Evolutionary conservation across 2,888 invertebrate genomes (phyloP), one percentile per base, ranked within the genome.

Genomic region (Melanostoma mellinum): DNA sequence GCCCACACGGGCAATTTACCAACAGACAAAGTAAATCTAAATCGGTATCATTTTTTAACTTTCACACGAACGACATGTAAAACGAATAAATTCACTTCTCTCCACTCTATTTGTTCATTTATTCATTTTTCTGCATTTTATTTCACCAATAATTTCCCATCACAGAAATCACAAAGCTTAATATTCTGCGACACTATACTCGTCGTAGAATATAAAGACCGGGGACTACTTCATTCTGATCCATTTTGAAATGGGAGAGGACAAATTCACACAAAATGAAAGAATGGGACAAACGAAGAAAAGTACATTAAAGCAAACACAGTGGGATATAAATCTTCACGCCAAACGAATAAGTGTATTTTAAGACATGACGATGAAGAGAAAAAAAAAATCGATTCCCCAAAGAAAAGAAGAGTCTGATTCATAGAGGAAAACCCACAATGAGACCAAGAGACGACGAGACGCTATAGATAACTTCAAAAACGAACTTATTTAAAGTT

Each of bases 1-100:
- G 38, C 53, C 46, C 68, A 56, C 68, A 38, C 55, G 36, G 35
- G 0, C 44, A 35, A 42, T 46, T 30, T 10, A 44, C 63, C 67
- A 35, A 20, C 20, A 20, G 20, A 20, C 56, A 67, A 58, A 50
- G 44, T 6, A 36, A 61, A 52, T 60, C 50, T 9, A 52, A 35
- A 60, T 63, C 58, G 67, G 58, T 67, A 68, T 68, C 75, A 75
- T 48, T 48, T 65, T 48, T 30, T 48, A 46, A 8, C 50, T 69
- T 48, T n/a, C n/a, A 50, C 20, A 20, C 20, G 20, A 20, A 20
- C 20, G 20, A 58, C 20, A 48, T 48, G 8, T 55, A 4, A 55
- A 30, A 20, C 8, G 0, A 3, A 53, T 35, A 33, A n/a, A 48
- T 56, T 48, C 52, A 60, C 4, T 4, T 20, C 20, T 20, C 20